These are phyloP conservation scores for Bhutanitis thaidina DNA, from an alignment of 2,888 invertebrate genomes.

Conservation along the genomic window DNA sequence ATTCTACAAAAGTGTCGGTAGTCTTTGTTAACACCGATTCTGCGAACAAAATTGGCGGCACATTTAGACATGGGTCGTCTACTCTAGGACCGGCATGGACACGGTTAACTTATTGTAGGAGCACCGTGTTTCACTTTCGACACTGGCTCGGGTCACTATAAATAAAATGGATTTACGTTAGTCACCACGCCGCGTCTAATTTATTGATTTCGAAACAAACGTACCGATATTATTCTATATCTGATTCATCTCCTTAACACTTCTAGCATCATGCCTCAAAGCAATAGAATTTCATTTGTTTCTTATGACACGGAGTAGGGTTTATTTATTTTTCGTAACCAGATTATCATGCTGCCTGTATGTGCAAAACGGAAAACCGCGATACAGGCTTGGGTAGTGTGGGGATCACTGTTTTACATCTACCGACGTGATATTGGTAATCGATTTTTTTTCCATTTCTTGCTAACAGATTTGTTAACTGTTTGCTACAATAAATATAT, in stretches of 20 bases:
- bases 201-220: background rate
- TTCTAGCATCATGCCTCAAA: too few relatives aligned
- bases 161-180: background rate
- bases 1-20: background rate
- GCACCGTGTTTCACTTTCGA: slow-evolving; percentile 1
- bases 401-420: too few relatives aligned
- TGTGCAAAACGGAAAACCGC: too few relatives aligned
- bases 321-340: too few relatives aligned
- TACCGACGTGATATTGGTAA: too few relatives aligned
- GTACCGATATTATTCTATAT: background rate
- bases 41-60: background rate
- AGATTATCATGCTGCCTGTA: too few relatives aligned
- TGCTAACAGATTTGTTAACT: too few relatives aligned
- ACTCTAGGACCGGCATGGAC: background rate
- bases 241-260: background rate
- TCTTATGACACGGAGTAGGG: too few relatives aligned
- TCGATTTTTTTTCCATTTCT: too few relatives aligned
- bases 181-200: background rate
- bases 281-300: too few relatives aligned
- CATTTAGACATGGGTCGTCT: background rate
- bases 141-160: background rate
- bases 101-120: background rate
- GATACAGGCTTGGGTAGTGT: too few relatives aligned
- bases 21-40: background rate
- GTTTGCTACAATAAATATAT: too few relatives aligned